A percentile compares a stretch with the other conserved stretches of the same genome.
Conservation (phyloP, 2,888 invertebrate genomes). For the Oegoconia quadripuncta region DNA sequence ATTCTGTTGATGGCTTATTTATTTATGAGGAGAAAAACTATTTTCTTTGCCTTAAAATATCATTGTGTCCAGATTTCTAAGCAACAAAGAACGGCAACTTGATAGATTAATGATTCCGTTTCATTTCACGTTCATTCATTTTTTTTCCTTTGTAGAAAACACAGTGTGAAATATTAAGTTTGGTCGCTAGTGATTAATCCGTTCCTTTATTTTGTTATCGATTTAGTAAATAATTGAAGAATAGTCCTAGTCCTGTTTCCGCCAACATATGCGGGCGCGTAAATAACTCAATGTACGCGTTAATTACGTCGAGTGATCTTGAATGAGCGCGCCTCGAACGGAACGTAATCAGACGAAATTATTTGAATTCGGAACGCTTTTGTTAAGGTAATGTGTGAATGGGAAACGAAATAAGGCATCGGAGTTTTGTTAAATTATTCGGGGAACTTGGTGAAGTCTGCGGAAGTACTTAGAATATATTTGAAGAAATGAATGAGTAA, state of each 20-base stretch:
- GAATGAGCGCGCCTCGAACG: conserved; percentile 51
- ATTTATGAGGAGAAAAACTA: conserved; percentile 1
- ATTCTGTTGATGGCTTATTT: conserved; percentile 14
- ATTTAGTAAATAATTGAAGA: conserved; percentile 30
- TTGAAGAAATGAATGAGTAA: too few relatives aligned
- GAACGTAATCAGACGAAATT: conserved; percentile 47
- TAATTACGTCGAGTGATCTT: conserved; percentile 72
- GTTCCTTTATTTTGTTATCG: conserved; percentile 5
- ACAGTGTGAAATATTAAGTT: background rate
- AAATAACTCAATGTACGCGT: conserved; percentile 70
- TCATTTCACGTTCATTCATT: background rate
- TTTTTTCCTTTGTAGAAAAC: background rate
- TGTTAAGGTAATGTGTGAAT: conserved; percentile 4
- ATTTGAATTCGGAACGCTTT: conserved; percentile 49
- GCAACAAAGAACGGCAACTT: background rate
- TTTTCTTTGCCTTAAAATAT: background rate
- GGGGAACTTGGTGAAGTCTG: background rate
- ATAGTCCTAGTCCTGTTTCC: conserved; percentile 52
- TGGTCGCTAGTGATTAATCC: background rate
- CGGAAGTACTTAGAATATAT: too few relatives aligned
- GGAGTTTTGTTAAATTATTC: background rate
- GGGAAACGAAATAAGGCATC: conserved; percentile 1
- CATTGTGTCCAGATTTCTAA: conserved; percentile 1
- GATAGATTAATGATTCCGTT: conserved; percentile 3
- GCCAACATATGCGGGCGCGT: conserved; percentile 67